Conservation (phyloP, 1,140 invertebrate genomes). For the Arctopsyche grandis region DNA sequence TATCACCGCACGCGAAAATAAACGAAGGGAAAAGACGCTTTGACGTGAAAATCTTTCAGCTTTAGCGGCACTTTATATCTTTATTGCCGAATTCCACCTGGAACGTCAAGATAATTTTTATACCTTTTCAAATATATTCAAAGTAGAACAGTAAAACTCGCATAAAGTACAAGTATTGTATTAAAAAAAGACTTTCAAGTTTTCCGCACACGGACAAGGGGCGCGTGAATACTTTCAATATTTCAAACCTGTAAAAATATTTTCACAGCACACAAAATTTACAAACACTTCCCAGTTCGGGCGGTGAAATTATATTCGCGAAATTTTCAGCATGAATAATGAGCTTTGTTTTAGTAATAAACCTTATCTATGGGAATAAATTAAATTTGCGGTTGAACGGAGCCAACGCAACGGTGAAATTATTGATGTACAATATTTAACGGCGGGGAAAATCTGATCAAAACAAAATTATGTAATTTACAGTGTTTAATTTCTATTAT, state of each 20-base stretch:
- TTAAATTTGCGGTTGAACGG: constrained; percentile 20
- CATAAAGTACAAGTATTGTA: constrained; percentile 1
- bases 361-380: constrained; percentile 19
- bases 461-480: too few relatives aligned
- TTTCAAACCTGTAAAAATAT: neutral
- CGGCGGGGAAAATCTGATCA: neutral
- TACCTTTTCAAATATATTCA: constrained; percentile 19
- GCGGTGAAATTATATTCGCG: neutral
- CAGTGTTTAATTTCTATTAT: too few relatives aligned
- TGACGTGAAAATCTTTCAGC: constrained; percentile 19
- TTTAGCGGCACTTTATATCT: constrained; percentile 19
- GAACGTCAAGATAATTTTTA: constrained; percentile 23
- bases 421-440: constrained; percentile 11
- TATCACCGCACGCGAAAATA: neutral
- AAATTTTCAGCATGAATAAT: constrained; percentile 15
- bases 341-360: constrained; percentile 23
- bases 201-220: neutral
- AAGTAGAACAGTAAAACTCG: constrained; percentile 1
- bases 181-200: neutral
- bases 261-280: constrained; percentile 1
- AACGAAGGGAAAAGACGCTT: neutral
- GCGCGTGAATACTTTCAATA: too few relatives aligned
- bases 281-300: neutral
- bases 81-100: constrained; percentile 21
- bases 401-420: neutral